Evolutionary conservation across 2,113 vertebrate species (phyloP).

Genomic region (Plecturocebus donacophilus): DNA sequence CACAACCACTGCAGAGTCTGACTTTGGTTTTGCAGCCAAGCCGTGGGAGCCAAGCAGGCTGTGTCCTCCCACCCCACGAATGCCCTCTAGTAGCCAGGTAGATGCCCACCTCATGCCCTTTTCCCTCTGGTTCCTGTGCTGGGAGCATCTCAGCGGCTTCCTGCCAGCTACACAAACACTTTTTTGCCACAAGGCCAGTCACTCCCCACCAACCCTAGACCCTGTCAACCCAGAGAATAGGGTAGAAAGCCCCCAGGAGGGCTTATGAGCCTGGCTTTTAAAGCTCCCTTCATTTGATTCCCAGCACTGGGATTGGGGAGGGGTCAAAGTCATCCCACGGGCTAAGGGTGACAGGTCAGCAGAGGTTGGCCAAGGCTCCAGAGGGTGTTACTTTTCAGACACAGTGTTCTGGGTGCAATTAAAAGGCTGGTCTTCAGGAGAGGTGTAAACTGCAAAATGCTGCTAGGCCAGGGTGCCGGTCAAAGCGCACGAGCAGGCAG

Average conservation of each 20-base stretch:
- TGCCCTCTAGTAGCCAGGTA: not conserved
- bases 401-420: rapidly evolving
- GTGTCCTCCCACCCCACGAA: not conserved
- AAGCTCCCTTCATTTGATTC: not conserved
- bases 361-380: rapidly evolving
- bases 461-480: not conserved
- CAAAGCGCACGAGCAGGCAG: not conserved
- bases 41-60: rapidly evolving
- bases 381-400: not conserved
- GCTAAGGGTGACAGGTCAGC: not conserved
- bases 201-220: not conserved
- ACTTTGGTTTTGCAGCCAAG: not conserved
- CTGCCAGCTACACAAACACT: not conserved
- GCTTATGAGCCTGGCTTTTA: not conserved
- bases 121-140: not conserved
- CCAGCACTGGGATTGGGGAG: not conserved
- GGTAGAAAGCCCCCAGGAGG: not conserved
- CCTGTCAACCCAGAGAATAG: not conserved
- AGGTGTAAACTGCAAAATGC: not conserved
- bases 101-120: not conserved
- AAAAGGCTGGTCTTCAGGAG: not conserved
- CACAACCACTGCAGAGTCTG: not conserved
- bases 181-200: not conserved
- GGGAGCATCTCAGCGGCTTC: not conserved
- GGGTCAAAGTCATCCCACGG: rapidly evolving